Evolutionary conservation across 35 echinoderm and acorn worm genomes (phyloP).

Genomic region (Ptychodera flava): DNA sequence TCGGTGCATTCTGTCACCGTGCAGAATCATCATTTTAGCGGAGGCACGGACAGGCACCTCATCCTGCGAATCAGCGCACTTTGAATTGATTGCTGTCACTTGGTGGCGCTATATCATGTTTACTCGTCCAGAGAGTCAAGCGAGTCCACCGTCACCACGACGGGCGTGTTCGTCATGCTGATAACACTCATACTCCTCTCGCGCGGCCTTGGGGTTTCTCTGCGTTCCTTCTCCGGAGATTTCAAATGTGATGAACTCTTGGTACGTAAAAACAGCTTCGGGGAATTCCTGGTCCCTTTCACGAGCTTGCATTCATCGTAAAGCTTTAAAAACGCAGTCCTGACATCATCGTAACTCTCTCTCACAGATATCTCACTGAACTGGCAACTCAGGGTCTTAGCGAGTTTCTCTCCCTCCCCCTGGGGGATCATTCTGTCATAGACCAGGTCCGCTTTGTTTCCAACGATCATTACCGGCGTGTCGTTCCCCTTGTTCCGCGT

Average conservation of each 20-base stretch:
- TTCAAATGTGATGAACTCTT: constrained; percentile 31
- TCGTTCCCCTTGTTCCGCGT: constrained; percentile 54
- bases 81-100: not conserved
- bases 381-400: constrained; percentile 41
- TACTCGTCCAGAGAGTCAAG: not conserved
- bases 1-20: too few relatives aligned
- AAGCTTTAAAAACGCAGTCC: constrained; percentile 56
- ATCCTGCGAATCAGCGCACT: too few relatives aligned
- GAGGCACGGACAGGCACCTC: too few relatives aligned
- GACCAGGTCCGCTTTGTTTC: constrained; percentile 75
- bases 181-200: constrained; percentile 70
- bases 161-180: not conserved
- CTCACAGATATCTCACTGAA: constrained; percentile 77
- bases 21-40: too few relatives aligned
- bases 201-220: constrained; percentile 59
- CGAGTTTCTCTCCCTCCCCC: constrained; percentile 57
- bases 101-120: not conserved
- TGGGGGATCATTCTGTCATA: constrained; percentile 66
- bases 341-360: constrained; percentile 73
- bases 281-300: constrained; percentile 22
- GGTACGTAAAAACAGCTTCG: constrained; percentile 43
- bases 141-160: too few relatives aligned
- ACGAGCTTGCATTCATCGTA: constrained; percentile 54
- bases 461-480: constrained; percentile 75
- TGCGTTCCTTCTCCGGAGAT: constrained; percentile 46